These are phyloP conservation scores for Augochlorella aurata DNA, from an alignment of 2,888 invertebrate genomes.

Conservation along the genomic window DNA sequence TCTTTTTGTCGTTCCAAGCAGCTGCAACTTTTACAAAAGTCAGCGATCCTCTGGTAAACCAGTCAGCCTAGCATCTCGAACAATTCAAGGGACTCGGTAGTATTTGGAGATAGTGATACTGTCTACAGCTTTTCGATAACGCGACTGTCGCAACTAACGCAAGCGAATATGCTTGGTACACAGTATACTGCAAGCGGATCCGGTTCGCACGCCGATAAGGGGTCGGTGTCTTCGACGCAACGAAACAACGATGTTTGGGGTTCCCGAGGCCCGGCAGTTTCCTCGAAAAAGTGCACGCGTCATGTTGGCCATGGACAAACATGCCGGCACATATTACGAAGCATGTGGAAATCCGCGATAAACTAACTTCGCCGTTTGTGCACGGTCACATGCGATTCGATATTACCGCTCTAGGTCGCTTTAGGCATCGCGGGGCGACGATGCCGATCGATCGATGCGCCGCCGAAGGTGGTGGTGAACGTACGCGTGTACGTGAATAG, in stretches of 20 bases:
- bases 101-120: too few relatives aligned
- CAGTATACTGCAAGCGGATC: neutral
- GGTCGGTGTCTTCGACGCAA: neutral
- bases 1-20: too few relatives aligned
- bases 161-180: neutral
- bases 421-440: conserved; percentile 14
- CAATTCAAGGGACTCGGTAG: too few relatives aligned
- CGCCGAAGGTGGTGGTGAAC: neutral
- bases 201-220: neutral
- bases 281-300: conserved; percentile 32
- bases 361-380: conserved; percentile 26
- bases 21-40: too few relatives aligned
- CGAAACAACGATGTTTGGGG: neutral
- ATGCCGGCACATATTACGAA: conserved; percentile 38
- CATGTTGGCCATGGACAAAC: conserved; percentile 37
- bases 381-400: conserved; percentile 37
- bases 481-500: neutral
- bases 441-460: conserved; percentile 29
- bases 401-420: conserved; percentile 23
- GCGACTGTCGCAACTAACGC: neutral
- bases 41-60: too few relatives aligned
- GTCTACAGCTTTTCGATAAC: too few relatives aligned
- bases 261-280: neutral
- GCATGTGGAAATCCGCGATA: conserved; percentile 34
- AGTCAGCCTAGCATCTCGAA: too few relatives aligned